Evolutionary conservation across 2,888 invertebrate species (phyloP), one percentile per base, ranked within the genome.

Genomic region (Synergus laeviventris): DNA sequence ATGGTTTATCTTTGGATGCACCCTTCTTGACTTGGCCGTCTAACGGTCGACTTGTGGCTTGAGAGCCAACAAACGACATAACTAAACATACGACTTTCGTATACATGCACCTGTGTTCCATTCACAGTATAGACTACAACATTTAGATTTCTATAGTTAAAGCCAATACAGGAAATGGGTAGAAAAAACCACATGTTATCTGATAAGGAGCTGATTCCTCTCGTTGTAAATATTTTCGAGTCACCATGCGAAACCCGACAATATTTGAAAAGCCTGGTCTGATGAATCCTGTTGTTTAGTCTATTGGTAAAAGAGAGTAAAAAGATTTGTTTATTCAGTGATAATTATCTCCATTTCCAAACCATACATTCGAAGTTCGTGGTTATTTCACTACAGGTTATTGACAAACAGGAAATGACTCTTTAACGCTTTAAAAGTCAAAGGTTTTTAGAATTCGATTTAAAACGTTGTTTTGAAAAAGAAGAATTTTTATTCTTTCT

Each of bases 1-100:
- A 70, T 54, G 79, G 79, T 84, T 86, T 83, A 83, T 85, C 83
- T 84, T 82, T 82, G 79, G 79, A 81, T 79, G 78, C 76, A 75
- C 79, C 81, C 82, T 80, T 64, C 76, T 80, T 75, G 76, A 77
- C 80, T 79, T 78, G 74, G 74, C 74, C 75, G 75, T 78, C 79
- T 82, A 79, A 81, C 80, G 75, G 80, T 78, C 80, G 73, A 83
- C 79, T 81, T 82, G 74, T 75, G 73, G 78, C 70, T 77, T 16
- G 49, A 70, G 70, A 70, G 73, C 78, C 79, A 82, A 81, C 80
- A 79, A 45, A 74, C 59, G 62, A 79, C 81, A 81, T 81, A 79
- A 78, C 78, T 81, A 61, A 64, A 77, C 75, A 81, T 74, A 81
- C 79, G 81, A 70, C 45, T 49, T 70, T 45, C 3, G 24, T 70